Evolutionary conservation across 2,113 vertebrate genomes (phyloP).

Genomic region (Hiodon tergisus): DNA sequence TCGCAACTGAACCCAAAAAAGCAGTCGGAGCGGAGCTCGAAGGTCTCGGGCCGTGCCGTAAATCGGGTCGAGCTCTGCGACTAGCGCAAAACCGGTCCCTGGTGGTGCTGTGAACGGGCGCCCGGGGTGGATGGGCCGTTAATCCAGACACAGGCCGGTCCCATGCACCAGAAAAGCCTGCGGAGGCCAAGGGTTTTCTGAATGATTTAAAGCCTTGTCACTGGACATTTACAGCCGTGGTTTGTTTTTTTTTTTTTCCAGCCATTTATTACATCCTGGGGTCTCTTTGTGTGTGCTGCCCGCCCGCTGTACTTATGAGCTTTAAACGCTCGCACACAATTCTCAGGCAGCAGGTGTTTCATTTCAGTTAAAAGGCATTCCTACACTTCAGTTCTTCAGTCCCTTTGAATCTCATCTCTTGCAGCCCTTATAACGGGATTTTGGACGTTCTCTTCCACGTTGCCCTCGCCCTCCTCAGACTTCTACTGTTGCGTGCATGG

Average conservation of each 20-base stretch:
- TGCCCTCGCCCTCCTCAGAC: conserved; percentile 13
- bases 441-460: conserved; percentile 28
- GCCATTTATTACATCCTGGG: conserved; percentile 33
- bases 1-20: conserved; percentile 38
- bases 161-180: conserved; percentile 14
- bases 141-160: conserved; percentile 8
- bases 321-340: background rate
- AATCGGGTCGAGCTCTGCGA: conserved; percentile 22
- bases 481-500: conserved; percentile 34
- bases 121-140: no score
- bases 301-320: conserved; percentile 30
- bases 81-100: background rate
- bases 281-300: conserved; percentile 23
- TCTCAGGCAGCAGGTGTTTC: conserved; percentile 31
- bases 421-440: conserved; percentile 47
- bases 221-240: conserved; percentile 12
- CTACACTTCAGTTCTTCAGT: conserved; percentile 34
- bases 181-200: conserved; percentile 20
- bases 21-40: conserved; percentile 23
- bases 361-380: conserved; percentile 42
- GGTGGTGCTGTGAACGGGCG: no score
- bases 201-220: conserved; percentile 32
- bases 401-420: conserved; percentile 42
- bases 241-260: background rate
- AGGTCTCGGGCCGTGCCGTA: conserved; percentile 27